Conservation (phyloP, 2,113 vertebrate species). For the Grammomys surdaster region DNA sequence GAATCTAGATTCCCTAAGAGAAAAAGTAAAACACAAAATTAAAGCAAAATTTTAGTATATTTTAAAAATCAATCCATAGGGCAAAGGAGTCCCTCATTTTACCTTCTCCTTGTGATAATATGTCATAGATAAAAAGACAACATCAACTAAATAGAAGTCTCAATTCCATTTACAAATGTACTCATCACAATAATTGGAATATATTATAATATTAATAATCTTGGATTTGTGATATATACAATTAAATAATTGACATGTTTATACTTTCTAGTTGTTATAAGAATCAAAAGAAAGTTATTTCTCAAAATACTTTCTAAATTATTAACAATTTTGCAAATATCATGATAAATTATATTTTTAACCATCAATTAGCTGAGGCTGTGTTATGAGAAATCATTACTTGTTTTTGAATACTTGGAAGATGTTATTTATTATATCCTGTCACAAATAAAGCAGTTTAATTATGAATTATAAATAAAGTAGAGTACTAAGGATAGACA, state of each 20-base stretch:
- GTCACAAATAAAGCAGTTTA: not conserved
- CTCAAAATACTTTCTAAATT: not conserved
- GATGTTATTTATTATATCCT: not conserved
- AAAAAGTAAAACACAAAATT: not conserved
- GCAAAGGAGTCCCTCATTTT: not conserved
- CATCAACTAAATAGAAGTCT: not conserved
- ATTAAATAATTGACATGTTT: not conserved
- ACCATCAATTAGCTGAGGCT: not conserved
- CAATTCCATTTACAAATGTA: not conserved
- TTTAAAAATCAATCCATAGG: not conserved
- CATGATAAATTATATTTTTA: not conserved
- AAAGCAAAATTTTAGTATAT: not conserved
- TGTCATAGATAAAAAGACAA: not conserved
- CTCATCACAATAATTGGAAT: not conserved
- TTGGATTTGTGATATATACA: not conserved
- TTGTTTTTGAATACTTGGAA: not conserved
- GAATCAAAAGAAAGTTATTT: not conserved
- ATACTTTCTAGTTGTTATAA: not conserved
- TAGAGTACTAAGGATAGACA: not conserved
- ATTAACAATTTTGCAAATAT: not conserved
- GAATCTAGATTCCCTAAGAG: not conserved
- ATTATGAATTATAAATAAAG: not conserved
- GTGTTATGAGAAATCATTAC: not conserved
- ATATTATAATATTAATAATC: not conserved
- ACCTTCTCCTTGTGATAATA: not conserved